Base-by-base conservation (phyloP, 1,140 invertebrate species). In the Sycophila sp. region DNA sequence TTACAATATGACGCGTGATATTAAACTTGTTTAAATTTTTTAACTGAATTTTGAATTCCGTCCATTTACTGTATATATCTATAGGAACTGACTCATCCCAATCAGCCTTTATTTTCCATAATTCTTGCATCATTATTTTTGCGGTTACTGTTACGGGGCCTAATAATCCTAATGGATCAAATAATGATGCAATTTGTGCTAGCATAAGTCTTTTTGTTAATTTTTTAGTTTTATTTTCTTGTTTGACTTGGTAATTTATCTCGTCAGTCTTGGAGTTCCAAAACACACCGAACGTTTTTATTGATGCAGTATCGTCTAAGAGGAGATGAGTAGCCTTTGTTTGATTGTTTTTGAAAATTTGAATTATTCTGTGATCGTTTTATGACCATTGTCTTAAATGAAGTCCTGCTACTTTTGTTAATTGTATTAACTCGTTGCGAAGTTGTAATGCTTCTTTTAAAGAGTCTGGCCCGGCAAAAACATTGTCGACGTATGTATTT, bases 111-210 rank as follows among this genome's bases (percentile, higher is more conserved):
- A 5, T 15, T 59, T 59, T 11, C 55, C 55, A 60, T 11, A 40
- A 6, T 11, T 28, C 19, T 32, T 60, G 38, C 32, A 36, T 58
- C 2, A 36, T 34, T 2, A 58, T 7, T 38, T 58, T 58, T 38
- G 17, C 55, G 3, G 4, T 4, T 17, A 58, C 45, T 3, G 45
- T 49, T 1, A 63, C 22, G 6, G 59, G 59, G 13, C 36, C 38
- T 2, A 63, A 17, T 6, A 63, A 45, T 28, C 59, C 59, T 2
- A 63, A 26, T 3, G 59, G 59, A 45, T 63, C 59, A 45, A 75
- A 84, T 10, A 83, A 32, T 74, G 49, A 71, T 4, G 74, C 62
- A 13, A 69, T 60, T 28, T 69, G 56, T 0, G 67, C 38, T 2
- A 69, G 32, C 13, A 69, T 60, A 3, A 4, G 11, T 36, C 67